These are phyloP conservation scores for Scotopteryx bipunctaria DNA, from an alignment of 2,888 invertebrate genomes.

Conservation along the genomic window DNA sequence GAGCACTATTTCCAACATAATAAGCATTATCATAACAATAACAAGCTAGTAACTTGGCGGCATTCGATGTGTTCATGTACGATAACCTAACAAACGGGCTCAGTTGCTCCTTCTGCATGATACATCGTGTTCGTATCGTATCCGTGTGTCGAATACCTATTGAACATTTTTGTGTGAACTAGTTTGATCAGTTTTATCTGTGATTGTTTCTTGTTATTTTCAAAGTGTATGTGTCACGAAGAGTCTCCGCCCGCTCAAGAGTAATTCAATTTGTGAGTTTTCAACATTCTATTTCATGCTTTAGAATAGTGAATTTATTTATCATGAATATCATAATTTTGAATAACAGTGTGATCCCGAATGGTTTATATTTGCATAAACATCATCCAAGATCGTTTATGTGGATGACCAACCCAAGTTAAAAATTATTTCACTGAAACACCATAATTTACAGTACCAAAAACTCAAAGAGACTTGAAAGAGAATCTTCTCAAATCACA, in stretches of 20 bases:
- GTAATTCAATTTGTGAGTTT: conserved; percentile 1
- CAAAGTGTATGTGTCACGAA: background rate
- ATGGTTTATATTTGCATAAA: too few species aligned
- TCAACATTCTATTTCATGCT: background rate
- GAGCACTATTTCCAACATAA: conserved; percentile 77
- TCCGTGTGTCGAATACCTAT: conserved; percentile 7
- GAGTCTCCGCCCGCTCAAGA: too few species aligned
- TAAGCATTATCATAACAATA: conserved; percentile 81
- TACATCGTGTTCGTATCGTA: conserved; percentile 26
- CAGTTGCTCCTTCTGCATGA: conserved; percentile 46
- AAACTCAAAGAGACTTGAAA: too few species aligned
- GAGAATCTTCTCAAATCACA: too few species aligned
- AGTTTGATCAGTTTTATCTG: background rate
- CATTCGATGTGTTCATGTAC: conserved; percentile 60
- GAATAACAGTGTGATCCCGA: too few species aligned
- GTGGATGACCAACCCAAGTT: too few species aligned
- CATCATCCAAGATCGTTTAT: too few species aligned
- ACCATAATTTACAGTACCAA: too few species aligned
- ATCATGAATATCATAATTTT: too few species aligned
- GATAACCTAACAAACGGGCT: conserved; percentile 52
- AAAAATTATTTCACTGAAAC: too few species aligned
- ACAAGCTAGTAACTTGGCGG: conserved; percentile 69
- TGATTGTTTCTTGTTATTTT: conserved; percentile 7
- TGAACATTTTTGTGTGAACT: background rate
- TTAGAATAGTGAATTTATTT: too few species aligned